A percentile compares a stretch with the other conserved stretches of the same genome.
phyloP scores from a whole-genome alignment of 2,888 invertebrate genomes.

The Emmelina monodactyla region DNA sequence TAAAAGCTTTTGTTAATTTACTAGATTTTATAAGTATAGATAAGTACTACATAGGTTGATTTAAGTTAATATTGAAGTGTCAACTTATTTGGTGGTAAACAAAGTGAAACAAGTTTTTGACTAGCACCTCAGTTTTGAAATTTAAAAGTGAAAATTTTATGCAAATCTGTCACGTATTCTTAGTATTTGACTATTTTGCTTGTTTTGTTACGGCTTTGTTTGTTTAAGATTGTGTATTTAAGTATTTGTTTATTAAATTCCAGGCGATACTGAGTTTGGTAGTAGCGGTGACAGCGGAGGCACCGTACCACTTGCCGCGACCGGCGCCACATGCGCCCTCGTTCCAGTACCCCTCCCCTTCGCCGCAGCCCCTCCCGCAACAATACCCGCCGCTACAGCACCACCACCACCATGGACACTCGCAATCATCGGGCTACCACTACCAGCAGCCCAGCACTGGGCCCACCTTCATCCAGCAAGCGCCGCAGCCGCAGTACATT shows the following conservation, averaged over 20 bases:
- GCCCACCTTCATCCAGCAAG: slow-evolving; percentile 10
- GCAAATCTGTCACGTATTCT: slow-evolving; percentile 7
- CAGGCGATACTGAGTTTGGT: slow-evolving; percentile 25
- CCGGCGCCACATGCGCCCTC: slow-evolving; percentile 32
- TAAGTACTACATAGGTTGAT: too few species aligned
- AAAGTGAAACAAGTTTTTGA: background rate
- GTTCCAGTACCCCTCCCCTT: slow-evolving; percentile 29
- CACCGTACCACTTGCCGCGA: slow-evolving; percentile 46
- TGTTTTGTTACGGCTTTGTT: background rate
- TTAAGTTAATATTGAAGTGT: too few species aligned
- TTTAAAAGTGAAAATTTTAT: slow-evolving; percentile 9
- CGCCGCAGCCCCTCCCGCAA: slow-evolving; percentile 19
- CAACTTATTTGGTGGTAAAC: too few species aligned
- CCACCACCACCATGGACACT: slow-evolving; percentile 10
- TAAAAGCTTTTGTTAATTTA: too few species aligned
- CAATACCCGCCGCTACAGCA: slow-evolving; percentile 8
- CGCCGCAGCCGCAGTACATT: slow-evolving; percentile 14
- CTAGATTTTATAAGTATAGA: too few species aligned
- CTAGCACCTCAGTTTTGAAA: background rate
- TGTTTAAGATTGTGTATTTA: slow-evolving; percentile 3
- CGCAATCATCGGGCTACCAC: slow-evolving; percentile 9
- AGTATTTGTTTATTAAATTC: slow-evolving; percentile 7
- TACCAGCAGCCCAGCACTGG: slow-evolving; percentile 12
- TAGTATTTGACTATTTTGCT: too few species aligned
- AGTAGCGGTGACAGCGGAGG: slow-evolving; percentile 39